These are phyloP conservation scores for Cinara cedri DNA, from an alignment of 2,888 invertebrate species.

Conservation along the genomic window DNA sequence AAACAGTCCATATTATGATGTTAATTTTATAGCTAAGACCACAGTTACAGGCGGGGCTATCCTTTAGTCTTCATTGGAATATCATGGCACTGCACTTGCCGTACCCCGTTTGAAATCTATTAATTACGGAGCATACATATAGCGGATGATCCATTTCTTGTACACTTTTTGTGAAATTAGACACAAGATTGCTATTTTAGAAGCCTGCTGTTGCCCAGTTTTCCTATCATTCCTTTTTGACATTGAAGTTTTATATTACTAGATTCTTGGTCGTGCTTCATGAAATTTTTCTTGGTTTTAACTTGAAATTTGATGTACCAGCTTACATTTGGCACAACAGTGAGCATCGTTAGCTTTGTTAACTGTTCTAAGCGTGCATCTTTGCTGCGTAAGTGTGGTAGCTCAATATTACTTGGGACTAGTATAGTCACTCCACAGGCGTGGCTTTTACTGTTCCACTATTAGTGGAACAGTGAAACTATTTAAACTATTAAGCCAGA, in stretches of 20 bases:
- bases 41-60: neutral
- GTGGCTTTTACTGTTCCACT: too few relatives aligned
- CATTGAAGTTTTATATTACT: too few relatives aligned
- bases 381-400: too few relatives aligned
- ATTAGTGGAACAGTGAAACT: too few relatives aligned
- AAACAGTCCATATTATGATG: neutral
- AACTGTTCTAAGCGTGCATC: too few relatives aligned
- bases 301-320: too few relatives aligned
- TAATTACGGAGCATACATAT: constrained; percentile 8
- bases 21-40: neutral
- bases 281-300: neutral
- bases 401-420: too few relatives aligned
- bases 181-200: neutral
- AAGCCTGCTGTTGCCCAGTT: neutral
- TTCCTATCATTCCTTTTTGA: too few relatives aligned
- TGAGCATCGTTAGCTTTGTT: too few relatives aligned
- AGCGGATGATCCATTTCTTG: neutral
- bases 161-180: neutral
- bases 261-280: neutral
- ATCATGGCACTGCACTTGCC: neutral
- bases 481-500: too few relatives aligned
- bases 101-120: neutral
- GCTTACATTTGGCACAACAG: neutral
- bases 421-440: too few relatives aligned
- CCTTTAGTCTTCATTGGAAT: neutral